Conservation (phyloP, 2,113 vertebrate genomes). For the Caranx melampygus region DNA sequence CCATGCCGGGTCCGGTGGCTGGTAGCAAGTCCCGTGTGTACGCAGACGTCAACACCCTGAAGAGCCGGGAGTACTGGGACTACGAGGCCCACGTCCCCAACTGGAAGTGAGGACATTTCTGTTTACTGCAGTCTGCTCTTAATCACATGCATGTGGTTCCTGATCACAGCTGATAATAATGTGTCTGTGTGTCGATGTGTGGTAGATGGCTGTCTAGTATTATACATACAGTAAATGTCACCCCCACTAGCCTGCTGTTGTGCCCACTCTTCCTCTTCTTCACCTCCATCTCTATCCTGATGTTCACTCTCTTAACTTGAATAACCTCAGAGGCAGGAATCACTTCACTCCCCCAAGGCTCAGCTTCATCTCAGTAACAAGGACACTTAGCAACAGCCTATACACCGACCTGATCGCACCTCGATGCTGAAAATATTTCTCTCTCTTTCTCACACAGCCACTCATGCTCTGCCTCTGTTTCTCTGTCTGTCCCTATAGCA, state of each 20-base stretch:
- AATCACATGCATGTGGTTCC: slow-evolving; percentile 32
- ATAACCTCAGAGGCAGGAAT: slow-evolving; percentile 4
- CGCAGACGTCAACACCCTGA: slow-evolving; percentile 96
- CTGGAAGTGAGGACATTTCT: slow-evolving; percentile 91
- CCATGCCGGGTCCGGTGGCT: slow-evolving; percentile 96
- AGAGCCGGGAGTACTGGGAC: slow-evolving; percentile 98
- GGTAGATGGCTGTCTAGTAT: slow-evolving; percentile 47
- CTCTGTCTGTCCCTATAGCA: slow-evolving; percentile 84
- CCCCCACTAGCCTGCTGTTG: slow-evolving; percentile 24
- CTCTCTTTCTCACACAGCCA: slow-evolving; percentile 4
- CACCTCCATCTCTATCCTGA: not conserved
- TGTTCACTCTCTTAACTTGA: not conserved
- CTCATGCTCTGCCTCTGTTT: slow-evolving; percentile 21
- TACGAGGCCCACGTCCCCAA: slow-evolving; percentile 95
- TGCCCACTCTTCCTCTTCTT: not conserved
- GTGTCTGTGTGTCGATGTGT: slow-evolving; percentile 4
- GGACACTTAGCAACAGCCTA: not conserved
- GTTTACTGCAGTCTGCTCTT: slow-evolving; percentile 29
- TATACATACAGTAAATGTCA: slow-evolving; percentile 2
- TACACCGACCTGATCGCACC: not conserved
- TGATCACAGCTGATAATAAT: not conserved
- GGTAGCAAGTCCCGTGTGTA: slow-evolving; percentile 97
- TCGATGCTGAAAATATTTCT: not conserved
- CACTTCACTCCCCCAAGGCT: not conserved
- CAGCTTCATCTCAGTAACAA: not conserved